phyloP scores from a whole-genome alignment of 1,140 invertebrate species.

The Macrocentrus cingulum region DNA sequence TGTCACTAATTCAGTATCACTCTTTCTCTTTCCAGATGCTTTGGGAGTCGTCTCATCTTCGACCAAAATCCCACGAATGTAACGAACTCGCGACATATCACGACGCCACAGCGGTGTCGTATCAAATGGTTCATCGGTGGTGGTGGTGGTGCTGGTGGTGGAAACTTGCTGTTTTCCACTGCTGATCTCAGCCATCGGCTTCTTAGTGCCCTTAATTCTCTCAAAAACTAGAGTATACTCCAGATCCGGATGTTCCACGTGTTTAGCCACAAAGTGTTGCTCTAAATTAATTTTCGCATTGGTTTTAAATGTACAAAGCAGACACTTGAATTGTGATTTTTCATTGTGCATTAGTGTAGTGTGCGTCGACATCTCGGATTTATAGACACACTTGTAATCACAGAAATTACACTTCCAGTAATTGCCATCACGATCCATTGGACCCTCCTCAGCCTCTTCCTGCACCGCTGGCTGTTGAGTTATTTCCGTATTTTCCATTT shows the following conservation, averaged over 20 bases:
- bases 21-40: constrained; percentile 41
- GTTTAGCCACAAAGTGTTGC: constrained; percentile 61
- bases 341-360: constrained; percentile 63
- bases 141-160: constrained; percentile 25
- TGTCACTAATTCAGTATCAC: constrained; percentile 30
- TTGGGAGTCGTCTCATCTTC: constrained; percentile 42
- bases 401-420: constrained; percentile 74
- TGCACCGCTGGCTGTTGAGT: constrained; percentile 32
- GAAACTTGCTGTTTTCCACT: constrained; percentile 27
- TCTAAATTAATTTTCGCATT: constrained; percentile 61
- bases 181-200: constrained; percentile 29
- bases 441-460: constrained; percentile 34
- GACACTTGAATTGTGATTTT: constrained; percentile 69
- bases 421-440: constrained; percentile 52
- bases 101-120: constrained; percentile 66
- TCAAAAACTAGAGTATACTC: constrained; percentile 44
- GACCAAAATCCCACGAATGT: constrained; percentile 65
- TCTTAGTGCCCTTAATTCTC: constrained; percentile 45
- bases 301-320: constrained; percentile 63
- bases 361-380: constrained; percentile 64
- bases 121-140: constrained; percentile 53
- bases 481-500: constrained; percentile 55
- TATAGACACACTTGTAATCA: constrained; percentile 63
- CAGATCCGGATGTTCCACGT: constrained; percentile 48
- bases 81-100: constrained; percentile 59